phyloP scores from a whole-genome alignment of 2,797 vertebrate species.

The Fistularia commersonii region DNA sequence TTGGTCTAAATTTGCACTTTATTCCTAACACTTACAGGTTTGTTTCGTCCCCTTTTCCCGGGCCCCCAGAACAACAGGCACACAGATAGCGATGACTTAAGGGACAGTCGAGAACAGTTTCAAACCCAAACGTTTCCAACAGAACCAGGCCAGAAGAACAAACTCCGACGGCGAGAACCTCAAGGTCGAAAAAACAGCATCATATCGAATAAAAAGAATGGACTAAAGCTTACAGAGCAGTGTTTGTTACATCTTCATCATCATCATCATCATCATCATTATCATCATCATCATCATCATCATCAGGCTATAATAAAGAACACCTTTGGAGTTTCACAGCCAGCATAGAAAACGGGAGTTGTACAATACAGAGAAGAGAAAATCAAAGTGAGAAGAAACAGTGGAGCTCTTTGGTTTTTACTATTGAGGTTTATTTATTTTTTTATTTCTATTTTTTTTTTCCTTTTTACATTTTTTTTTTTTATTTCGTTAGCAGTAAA shows the following conservation, averaged over 20 bases:
- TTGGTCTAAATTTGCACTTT: slow-evolving; percentile 83
- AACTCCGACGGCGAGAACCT: slow-evolving; percentile 63
- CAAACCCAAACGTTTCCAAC: slow-evolving; percentile 61
- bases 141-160: slow-evolving; percentile 64
- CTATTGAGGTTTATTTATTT: too few species aligned
- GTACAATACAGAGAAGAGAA: slow-evolving; percentile 51
- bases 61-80: slow-evolving; percentile 77
- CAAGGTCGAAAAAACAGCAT: slow-evolving; percentile 49
- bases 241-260: slow-evolving; percentile 38
- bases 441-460: too few species aligned
- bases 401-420: slow-evolving; percentile 82
- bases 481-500: slow-evolving; percentile 67
- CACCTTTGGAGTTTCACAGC: slow-evolving; percentile 49
- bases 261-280: slow-evolving; percentile 4
- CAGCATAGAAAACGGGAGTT: slow-evolving; percentile 51
- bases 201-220: slow-evolving; percentile 47
- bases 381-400: slow-evolving; percentile 51
- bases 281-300: slow-evolving; percentile 20
- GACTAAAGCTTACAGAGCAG: slow-evolving; percentile 51
- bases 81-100: slow-evolving; percentile 79
- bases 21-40: slow-evolving; percentile 83
- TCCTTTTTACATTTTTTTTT: too few species aligned
- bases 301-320: slow-evolving; percentile 49
- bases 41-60: slow-evolving; percentile 60
- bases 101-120: slow-evolving; percentile 70